Base-by-base conservation (phyloP, 2,113 vertebrate species). In the Thamnophis sirtalis region DNA sequence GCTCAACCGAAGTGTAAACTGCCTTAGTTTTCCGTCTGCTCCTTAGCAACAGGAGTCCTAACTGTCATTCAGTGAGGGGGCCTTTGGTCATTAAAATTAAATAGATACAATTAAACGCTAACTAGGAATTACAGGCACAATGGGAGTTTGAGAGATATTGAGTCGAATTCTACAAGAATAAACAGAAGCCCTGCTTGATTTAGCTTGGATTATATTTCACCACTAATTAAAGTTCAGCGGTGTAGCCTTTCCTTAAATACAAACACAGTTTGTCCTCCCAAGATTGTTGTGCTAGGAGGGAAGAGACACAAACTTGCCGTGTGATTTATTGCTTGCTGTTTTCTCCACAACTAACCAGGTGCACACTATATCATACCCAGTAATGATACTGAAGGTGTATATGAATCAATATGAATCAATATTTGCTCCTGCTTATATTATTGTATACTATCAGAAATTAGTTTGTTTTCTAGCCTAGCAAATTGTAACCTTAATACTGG, bases 151-250 rank as follows among this genome's bases (percentile, higher is more conserved):
- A 33, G 38, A 84, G 92, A 86, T 93, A 93, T 93, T 68, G 91
- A 94, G 95, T 80, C 73, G 60, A 94, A 56, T 93, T 95, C 92
- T 93, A 3, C 54, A 87, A 95, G 93, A 95, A 94, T 92, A 92
- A 95, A 94, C 68, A 15, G 80, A 94, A 90, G 53, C 94, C 43
- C 51, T 89, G 68, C 91, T 93, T 94, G 95, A 93, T 43, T 93
- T 96, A 90, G 38, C 58, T 17, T 89, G 88, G 68, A 73, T 96
- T 96, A 53, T 93, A 93, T 95, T 96, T 96, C 91, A 93, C 43
- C 92, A 86, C 91, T 93, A 96, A 96, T 96, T 95, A 93, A 94
- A 94, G 91, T 92, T 93, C 38, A 93, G 13, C 9, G 3, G 24
- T 38, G 54, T 87, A 92, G 54, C 90, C 56, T 94, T 94, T 91